Base-by-base conservation (phyloP, 2,888 invertebrate genomes). In the Agelastica alni region DNA sequence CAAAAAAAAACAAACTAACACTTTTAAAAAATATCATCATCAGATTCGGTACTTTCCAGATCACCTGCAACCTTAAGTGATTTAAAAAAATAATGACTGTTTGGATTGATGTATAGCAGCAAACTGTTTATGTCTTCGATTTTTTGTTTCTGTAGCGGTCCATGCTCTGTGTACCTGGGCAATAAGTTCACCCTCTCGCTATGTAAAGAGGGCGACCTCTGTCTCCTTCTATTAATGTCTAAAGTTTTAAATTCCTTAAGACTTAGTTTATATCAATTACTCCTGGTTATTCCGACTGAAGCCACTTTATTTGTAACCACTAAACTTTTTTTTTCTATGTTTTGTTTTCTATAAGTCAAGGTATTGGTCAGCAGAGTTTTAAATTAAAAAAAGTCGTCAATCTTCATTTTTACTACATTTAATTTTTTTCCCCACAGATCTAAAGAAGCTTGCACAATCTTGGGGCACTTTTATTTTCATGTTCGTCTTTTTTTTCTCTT, bases 361-460 rank as follows among this genome's bases (percentile, higher is more conserved):
- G 5, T 22, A 7, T 22, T 22, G 9, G 5, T 22, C 9, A n/a
- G n/a, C n/a, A n/a, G n/a, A n/a, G n/a, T n/a, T n/a, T n/a, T n/a
- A n/a, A n/a, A n/a, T n/a, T n/a, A n/a, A n/a, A n/a, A n/a, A n/a
- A n/a, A n/a, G n/a, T n/a, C n/a, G n/a, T n/a, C n/a, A n/a, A n/a
- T n/a, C n/a, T n/a, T n/a, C n/a, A n/a, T n/a, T n/a, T n/a, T n/a
- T n/a, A n/a, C n/a, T n/a, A n/a, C n/a, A n/a, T n/a, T n/a, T n/a
- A n/a, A n/a, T n/a, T n/a, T n/a, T n/a, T n/a, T n/a, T n/a, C n/a
- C n/a, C n/a, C n/a, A n/a, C n/a, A n/a, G 4, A 10, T 41, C 17
- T 41, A 32, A 42, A 42, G 3, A 49, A 41, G 10, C 13, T 47
- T 4, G 41, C n/a, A 41, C 49, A 49, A 20, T 49, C 39, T 10